A percentile compares a stretch with the other conserved stretches of the same genome.
phyloP scores from a whole-genome alignment of 53 echinoderm and acorn worm genomes.

The Astropecten irregularis region DNA sequence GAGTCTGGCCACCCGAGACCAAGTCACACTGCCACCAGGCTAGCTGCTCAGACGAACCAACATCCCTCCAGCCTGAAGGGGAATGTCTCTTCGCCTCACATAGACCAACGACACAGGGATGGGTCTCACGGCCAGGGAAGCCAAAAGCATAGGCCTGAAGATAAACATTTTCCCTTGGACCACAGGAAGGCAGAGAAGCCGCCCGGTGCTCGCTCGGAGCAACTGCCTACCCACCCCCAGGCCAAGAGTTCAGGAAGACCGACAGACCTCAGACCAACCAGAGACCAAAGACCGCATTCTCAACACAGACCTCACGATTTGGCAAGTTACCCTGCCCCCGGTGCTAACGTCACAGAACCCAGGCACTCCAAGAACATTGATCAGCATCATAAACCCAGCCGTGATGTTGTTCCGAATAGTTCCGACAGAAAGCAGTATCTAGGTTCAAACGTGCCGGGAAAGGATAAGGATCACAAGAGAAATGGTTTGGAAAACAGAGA shows the following conservation, averaged over 20 bases:
- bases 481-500: conserved; percentile 42
- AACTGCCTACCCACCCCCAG: conserved; percentile 10
- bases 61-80: background rate
- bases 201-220: background rate
- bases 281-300: conserved; percentile 38
- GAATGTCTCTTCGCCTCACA: background rate
- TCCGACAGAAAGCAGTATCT: conserved; percentile 19
- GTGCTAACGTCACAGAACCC: conserved; percentile 41
- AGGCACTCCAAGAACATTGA: conserved; percentile 28
- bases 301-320: conserved; percentile 20
- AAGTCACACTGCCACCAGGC: conserved; percentile 35
- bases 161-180: background rate
- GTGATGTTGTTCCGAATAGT: background rate
- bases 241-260: conserved; percentile 34
- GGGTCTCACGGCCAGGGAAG: conserved; percentile 9
- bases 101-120: conserved; percentile 29
- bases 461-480: conserved; percentile 33
- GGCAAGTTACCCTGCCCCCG: background rate
- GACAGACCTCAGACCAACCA: conserved; percentile 28
- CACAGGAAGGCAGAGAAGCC: conserved; percentile 26
- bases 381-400: conserved; percentile 37
- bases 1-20: background rate
- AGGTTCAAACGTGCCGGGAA: background rate
- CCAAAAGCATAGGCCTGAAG: conserved; percentile 16
- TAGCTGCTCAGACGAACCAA: background rate